phyloP scores from a whole-genome alignment of 2,113 vertebrate species.

The Suncus etruscus region DNA sequence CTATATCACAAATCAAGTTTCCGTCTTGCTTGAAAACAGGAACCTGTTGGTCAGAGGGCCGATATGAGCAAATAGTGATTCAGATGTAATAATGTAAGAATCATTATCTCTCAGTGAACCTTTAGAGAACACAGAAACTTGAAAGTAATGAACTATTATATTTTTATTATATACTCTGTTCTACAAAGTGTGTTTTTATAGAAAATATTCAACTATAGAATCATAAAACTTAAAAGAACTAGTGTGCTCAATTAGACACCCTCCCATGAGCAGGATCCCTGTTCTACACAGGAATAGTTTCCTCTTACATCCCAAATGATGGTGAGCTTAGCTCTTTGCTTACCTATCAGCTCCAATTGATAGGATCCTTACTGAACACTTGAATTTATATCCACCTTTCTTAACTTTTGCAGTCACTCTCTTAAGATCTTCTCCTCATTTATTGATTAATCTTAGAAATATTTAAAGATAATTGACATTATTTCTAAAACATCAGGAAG shows the following conservation, averaged over 20 bases:
- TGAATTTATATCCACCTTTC: background rate
- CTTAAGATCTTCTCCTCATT: background rate
- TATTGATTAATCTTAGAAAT: slow-evolving; percentile 12
- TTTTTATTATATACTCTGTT: background rate
- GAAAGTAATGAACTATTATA: background rate
- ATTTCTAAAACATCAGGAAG: slow-evolving; percentile 7
- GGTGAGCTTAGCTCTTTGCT: background rate
- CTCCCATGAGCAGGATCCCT: background rate
- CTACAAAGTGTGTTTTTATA: background rate
- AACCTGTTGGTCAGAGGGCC: background rate
- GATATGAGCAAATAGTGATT: background rate
- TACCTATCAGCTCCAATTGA: background rate
- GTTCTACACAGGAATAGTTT: background rate
- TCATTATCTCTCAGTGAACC: background rate
- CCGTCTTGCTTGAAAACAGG: background rate
- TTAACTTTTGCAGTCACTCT: slow-evolving; percentile 50
- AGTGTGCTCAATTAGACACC: background rate
- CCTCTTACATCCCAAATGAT: background rate
- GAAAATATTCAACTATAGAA: background rate
- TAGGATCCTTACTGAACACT: background rate
- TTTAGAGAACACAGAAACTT: no score
- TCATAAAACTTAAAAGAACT: background rate
- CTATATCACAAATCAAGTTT: background rate
- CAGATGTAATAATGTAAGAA: background rate
- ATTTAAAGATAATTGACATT: background rate